Evolutionary conservation across 1,140 invertebrate species (phyloP), one percentile per base, ranked within the genome.

Genomic region (Drosophila azteca): DNA sequence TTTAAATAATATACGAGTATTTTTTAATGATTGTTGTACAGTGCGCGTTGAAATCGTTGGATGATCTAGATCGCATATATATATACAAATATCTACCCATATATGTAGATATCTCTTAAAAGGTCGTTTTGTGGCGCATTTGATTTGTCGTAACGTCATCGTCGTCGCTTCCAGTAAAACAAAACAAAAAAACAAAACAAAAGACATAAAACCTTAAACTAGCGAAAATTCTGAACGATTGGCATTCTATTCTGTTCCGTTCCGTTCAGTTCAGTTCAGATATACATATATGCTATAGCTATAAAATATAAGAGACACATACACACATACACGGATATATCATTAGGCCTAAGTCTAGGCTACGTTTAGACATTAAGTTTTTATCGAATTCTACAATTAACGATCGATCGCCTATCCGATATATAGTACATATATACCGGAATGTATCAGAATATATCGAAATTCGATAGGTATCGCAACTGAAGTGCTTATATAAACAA

Each of bases 401-500:
- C 9, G 26, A 20, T 20, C 17, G 17, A 26, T 26, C 39, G 41
- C 22, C 41, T 24, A 29, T 15, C 39, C 9, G 39, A 39, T 57
- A 29, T 29, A 45, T 2, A 5, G 7, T 6, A 29, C 6, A 11
- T 35, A 35, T 35, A 1, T 35, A 35, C 2, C 6, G 8, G 8
- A 3, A 3, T 9, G 8, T 35, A 9, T 51, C 50, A n/a, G 35
- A 65, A 8, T 26, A 13, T 45, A 4, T 17, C 39, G 9, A 54
- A 54, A 50, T 72, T 72, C 57, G 65, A 39, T 75, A 73, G 70
- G 67, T 82, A 80, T 64, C 50, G 75, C 63, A 87, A 87, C 83
- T 83, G 79, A 87, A 87, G 83, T 87, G 83, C 83, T 87, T 87
- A 87, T 87, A 87, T 66, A 68, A 82, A 78, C 35, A 57, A 77